Percentiles rank a stretch among this genome's conserved stretches.
These are phyloP conservation scores for Stenoptilia bipunctidactyla DNA, from an alignment of 2,888 invertebrate species.

Conservation along the genomic window DNA sequence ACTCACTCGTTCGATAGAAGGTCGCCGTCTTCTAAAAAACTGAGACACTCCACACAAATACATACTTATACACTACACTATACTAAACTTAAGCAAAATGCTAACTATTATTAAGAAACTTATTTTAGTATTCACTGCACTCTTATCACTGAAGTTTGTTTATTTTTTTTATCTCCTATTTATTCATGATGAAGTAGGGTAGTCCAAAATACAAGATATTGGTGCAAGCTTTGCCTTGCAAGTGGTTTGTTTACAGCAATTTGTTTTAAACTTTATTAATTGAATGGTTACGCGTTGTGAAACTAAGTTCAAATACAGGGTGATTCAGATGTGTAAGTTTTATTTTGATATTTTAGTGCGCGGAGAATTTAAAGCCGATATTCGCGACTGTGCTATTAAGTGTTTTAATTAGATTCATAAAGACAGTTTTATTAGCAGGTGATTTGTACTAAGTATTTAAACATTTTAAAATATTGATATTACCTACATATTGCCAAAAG, in stretches of 20 bases:
- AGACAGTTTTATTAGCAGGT: too few species aligned
- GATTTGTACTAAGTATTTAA: too few species aligned
- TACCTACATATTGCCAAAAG: too few species aligned
- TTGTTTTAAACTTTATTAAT: background rate
- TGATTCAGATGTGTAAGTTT: constrained; percentile 6
- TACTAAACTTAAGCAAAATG: background rate
- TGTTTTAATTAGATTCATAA: too few species aligned
- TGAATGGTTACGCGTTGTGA: background rate
- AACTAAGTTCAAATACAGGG: constrained; percentile 15
- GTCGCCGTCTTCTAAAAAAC: constrained; percentile 42
- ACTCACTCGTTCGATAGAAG: constrained; percentile 44
- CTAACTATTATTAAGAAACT: too few species aligned
- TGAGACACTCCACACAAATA: constrained; percentile 51
- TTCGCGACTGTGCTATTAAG: too few species aligned
- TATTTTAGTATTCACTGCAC: too few species aligned
- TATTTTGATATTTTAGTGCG: too few species aligned
- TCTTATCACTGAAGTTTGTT: too few species aligned
- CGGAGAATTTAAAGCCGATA: too few species aligned
- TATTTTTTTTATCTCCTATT: background rate
- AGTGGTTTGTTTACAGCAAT: constrained; percentile 1
- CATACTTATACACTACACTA: constrained; percentile 22
- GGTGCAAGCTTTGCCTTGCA: background rate
- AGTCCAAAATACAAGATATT: constrained; percentile 20
- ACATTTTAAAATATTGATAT: too few species aligned
- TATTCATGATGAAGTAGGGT: constrained; percentile 17